Percentiles rank a stretch among this genome's conserved stretches.
These are phyloP conservation scores for Trachelus troglodyta DNA, from an alignment of 2,888 invertebrate genomes.

Conservation along the genomic window DNA sequence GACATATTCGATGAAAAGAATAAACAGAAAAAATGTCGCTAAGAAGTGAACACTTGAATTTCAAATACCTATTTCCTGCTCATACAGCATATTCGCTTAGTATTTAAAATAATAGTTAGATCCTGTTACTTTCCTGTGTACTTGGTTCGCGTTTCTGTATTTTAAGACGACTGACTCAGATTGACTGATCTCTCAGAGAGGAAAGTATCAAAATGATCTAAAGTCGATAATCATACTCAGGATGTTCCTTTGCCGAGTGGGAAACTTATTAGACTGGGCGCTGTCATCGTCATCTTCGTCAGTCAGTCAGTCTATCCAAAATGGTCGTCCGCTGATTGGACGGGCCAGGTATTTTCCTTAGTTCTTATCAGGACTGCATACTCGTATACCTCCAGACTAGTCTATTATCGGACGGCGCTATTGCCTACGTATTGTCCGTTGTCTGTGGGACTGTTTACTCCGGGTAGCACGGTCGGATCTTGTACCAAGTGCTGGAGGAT, in stretches of 20 bases:
- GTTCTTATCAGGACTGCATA: background rate
- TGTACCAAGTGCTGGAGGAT: background rate
- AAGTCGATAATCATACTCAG: background rate
- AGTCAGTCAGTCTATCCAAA: conserved; percentile 7
- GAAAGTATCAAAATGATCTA: background rate
- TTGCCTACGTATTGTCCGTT: background rate
- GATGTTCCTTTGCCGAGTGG: background rate
- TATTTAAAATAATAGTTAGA: background rate
- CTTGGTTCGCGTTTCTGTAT: background rate
- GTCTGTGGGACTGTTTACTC: background rate
- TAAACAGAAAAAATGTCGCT: background rate
- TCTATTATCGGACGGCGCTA: background rate
- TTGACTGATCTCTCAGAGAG: background rate
- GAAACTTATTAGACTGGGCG: background rate
- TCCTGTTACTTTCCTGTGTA: background rate
- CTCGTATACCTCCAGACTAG: background rate
- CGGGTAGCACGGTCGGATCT: background rate
- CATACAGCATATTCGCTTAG: background rate
- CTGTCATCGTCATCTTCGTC: background rate
- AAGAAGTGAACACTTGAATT: background rate
- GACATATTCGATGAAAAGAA: background rate
- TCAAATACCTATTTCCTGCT: background rate
- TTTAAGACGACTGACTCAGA: background rate
- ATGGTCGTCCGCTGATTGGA: conserved; percentile 20
- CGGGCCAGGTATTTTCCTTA: conserved; percentile 11